Evolutionary conservation across 2,888 invertebrate genomes (phyloP), one percentile per base, ranked within the genome.

Genomic region (Agonopterix arenella): DNA sequence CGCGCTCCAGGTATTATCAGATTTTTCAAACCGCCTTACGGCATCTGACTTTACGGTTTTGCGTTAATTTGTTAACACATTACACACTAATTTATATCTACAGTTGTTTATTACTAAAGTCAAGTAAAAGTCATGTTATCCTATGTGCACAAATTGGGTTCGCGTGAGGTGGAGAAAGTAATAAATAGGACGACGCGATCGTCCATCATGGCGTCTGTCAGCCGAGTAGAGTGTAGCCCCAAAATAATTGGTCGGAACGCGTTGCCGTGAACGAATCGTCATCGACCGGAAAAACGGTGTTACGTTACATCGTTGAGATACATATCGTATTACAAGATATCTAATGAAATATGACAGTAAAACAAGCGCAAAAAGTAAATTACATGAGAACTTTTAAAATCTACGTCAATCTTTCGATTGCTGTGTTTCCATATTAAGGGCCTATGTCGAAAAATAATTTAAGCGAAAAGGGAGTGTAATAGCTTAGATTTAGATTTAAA

Each of bases 171-270:
- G 54, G 61, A 68, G 72, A 70, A 70, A 66, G 69, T 67, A 68
- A 75, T 74, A 76, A 74, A 73, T 61, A 65, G 66, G 62, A 63
- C 64, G 13, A 63, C 64, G 59, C 60, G 67, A 68, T 68, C 73
- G 68, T 80, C 66, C 70, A 74, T 79, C 78, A 77, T 68, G 58
- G 62, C 57, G 59, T 62, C 64, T 65, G 75, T 68, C 65, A 61
- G 65, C 46, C 54, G 60, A 55, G 50, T 58, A 61, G 60, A 62
- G 66, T 65, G 55, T 61, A 57, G 55, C 62, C 62, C 59, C 67
- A n/a, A 67, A 78, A 77, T 80, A 76, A 80, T 80, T 77, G 76
- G 70, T 66, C 55, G 63, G 57, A 36, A 58, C 55, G 58, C 55
- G 61, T 62, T 64, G 52, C 58, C 54, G 52, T 60, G 55, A 68